phyloP scores from a whole-genome alignment of 2,888 invertebrate species.

The Oscheius onirici region DNA sequence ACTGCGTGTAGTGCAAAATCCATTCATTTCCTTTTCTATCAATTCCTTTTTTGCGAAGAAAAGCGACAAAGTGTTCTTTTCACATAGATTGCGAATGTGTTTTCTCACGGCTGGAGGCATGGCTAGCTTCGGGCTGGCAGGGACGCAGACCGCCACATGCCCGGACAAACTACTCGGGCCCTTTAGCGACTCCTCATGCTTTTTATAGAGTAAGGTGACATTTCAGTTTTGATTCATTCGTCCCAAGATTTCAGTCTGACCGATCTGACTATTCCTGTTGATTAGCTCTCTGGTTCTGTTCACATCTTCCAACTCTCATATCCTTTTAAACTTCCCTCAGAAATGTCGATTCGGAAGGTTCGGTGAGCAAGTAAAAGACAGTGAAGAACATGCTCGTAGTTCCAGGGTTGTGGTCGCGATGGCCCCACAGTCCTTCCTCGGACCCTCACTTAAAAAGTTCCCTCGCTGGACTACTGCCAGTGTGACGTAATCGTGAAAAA shows the following conservation, averaged over 20 bases:
- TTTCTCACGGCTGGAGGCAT: slow-evolving; percentile 28
- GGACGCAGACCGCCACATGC: slow-evolving; percentile 19
- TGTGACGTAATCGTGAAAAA: slow-evolving; percentile 29
- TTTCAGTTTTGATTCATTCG: no score
- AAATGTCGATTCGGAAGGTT: no score
- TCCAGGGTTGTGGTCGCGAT: no score
- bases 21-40: not conserved
- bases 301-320: no score
- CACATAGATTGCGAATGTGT: slow-evolving; percentile 31
- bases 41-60: not conserved
- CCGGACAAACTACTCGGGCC: slow-evolving; percentile 13
- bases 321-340: no score
- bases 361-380: no score
- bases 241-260: no score
- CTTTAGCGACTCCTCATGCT: not conserved
- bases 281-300: no score
- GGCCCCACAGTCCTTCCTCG: not conserved
- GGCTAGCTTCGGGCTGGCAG: slow-evolving; percentile 23
- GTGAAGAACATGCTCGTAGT: no score
- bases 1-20: no score
- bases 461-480: slow-evolving; percentile 28
- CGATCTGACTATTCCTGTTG: no score
- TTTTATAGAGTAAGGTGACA: not conserved
- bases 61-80: slow-evolving; percentile 25
- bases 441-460: not conserved